Evolutionary conservation across 2,888 invertebrate species (phyloP), one percentile per base, ranked within the genome.

Genomic region (Adelognathus sp.): DNA sequence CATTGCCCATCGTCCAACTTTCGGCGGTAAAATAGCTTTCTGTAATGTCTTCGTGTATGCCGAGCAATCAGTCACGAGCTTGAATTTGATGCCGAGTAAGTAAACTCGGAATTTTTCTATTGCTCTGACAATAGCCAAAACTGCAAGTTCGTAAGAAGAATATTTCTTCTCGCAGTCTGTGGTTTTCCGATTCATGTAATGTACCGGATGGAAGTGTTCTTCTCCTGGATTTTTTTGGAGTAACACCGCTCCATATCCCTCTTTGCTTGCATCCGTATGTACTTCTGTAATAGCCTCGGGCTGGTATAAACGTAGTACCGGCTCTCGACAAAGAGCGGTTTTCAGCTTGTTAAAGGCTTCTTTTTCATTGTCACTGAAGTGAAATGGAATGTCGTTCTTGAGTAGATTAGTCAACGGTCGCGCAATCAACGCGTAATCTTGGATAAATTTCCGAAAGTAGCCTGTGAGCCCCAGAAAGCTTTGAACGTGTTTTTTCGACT

Each of bases 161-260:
- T 85, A 86, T 36, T 81, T 82, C n/a, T 60, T 66, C 72, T 87
- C 86, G 5, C 74, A 70, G 3, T 76, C 76, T 2, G 83, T 82
- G 0, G 84, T 84, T 58, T 84, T 85, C 41, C 77, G 79, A 11
- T 83, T 84, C 9, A 85, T 81, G 41, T 82, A 84, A 73, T 86
- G 83, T 11, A 86, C 80, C 7, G 84, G 79, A 41, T 84, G 82
- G 29, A 81, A 64, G 21, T 66, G 76, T 18, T 76, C 67, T 60
- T 78, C 71, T 6, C 79, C 80, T 1, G 39, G 6, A 36, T 83
- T 81, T 54, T 60, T 39, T 61, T 88, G 86, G 5, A 87, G 44
- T 11, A 87, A 67, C 39, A 85, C 74, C 44, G 84, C 85, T 1
- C 84, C 86, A 11, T 84, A 54, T 7, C 85, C 87, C 1, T n/a